These are phyloP conservation scores for Tiphia femorata DNA, from an alignment of 2,888 invertebrate species.

Conservation along the genomic window DNA sequence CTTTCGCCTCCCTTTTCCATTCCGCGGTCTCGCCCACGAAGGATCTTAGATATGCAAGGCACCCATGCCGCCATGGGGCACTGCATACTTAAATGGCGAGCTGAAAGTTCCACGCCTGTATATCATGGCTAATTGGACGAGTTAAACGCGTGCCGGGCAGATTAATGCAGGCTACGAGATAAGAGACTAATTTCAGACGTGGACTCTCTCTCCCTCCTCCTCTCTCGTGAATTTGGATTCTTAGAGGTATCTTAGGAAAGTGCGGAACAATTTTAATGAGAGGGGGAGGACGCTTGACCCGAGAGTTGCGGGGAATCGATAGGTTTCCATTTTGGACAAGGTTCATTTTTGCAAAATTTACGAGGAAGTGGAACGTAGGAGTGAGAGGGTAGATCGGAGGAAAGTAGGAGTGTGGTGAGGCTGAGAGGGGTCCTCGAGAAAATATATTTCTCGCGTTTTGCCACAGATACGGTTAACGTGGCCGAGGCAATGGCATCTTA, in stretches of 20 bases:
- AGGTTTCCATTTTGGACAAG: too few relatives aligned
- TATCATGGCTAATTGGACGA: slow-evolving; percentile 58
- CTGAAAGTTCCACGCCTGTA: slow-evolving; percentile 49
- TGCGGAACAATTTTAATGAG: too few relatives aligned
- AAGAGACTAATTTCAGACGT: slow-evolving; percentile 8
- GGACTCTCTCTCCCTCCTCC: too few relatives aligned
- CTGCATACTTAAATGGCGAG: slow-evolving; percentile 57
- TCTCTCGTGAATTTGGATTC: neutral
- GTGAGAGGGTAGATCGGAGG: too few relatives aligned
- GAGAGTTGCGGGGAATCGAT: slow-evolving; percentile 19
- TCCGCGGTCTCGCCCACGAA: slow-evolving; percentile 39
- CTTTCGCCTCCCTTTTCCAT: slow-evolving; percentile 21
- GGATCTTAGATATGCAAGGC: slow-evolving; percentile 58
- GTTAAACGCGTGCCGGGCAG: slow-evolving; percentile 31
- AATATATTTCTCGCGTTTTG: slow-evolving; percentile 53
- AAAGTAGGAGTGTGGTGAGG: too few relatives aligned
- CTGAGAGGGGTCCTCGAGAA: slow-evolving; percentile 29
- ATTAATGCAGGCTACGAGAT: slow-evolving; percentile 28
- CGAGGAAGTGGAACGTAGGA: too few relatives aligned
- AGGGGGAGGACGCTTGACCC: too few relatives aligned
- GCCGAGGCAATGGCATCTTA: slow-evolving; percentile 54
- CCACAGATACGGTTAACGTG: slow-evolving; percentile 58
- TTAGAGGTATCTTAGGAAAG: too few relatives aligned
- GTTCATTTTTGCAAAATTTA: too few relatives aligned
- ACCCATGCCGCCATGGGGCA: slow-evolving; percentile 41